phyloP scores from a whole-genome alignment of 1,140 invertebrate species.

The Brachionus rotundiformis region DNA sequence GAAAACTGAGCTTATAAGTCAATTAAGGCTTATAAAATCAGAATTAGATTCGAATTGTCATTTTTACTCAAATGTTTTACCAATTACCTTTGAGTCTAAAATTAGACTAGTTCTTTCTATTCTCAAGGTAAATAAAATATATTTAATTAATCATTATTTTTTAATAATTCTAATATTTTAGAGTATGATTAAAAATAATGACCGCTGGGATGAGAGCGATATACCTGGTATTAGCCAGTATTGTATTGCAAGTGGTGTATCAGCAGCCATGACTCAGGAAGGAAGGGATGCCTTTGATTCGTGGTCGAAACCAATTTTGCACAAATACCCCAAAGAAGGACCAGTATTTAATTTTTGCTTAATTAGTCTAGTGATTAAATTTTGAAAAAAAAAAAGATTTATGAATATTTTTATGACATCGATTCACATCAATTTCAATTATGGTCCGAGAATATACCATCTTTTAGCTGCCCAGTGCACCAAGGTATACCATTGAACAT shows the following conservation, averaged over 20 bases:
- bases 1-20: background rate
- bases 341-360: constrained; percentile 9
- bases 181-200: constrained; percentile 35
- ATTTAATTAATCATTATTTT: background rate
- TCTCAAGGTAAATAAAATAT: background rate
- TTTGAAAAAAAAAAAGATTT: background rate
- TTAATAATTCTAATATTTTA: background rate
- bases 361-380: background rate
- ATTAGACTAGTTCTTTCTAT: constrained; percentile 21
- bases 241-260: constrained; percentile 35
- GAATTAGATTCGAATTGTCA: background rate
- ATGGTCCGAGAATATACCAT: constrained; percentile 60
- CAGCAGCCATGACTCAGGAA: constrained; percentile 26
- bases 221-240: background rate
- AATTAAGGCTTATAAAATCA: background rate
- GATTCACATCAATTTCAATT: constrained; percentile 60
- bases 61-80: background rate
- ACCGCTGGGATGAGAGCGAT: constrained; percentile 24
- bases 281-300: background rate
- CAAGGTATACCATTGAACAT: constrained; percentile 61
- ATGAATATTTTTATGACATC: constrained; percentile 61
- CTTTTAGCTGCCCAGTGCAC: constrained; percentile 59
- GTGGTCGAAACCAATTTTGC: constrained; percentile 30
- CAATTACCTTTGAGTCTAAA: constrained; percentile 42
- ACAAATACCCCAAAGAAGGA: constrained; percentile 29